Percentiles rank a stretch among this genome's conserved stretches.
phyloP scores from a whole-genome alignment of 2,113 vertebrate genomes.

The Phylloscopus whistleri region DNA sequence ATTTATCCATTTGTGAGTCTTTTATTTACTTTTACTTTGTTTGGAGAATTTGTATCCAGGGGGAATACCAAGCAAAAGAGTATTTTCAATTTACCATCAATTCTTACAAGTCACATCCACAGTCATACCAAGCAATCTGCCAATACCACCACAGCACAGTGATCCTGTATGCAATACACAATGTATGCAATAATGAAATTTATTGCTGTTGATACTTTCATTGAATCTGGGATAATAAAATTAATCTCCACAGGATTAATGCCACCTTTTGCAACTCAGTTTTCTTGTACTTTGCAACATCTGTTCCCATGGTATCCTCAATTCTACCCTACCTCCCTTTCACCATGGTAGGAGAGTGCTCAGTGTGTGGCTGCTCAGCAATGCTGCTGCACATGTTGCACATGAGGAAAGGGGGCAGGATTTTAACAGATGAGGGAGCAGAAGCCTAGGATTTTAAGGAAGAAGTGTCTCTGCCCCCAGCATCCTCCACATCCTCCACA shows the following conservation, averaged over 20 bases:
- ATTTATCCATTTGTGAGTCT: background rate
- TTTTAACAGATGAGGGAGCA: background rate
- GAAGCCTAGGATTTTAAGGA: background rate
- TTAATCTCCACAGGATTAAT: background rate
- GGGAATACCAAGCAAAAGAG: background rate
- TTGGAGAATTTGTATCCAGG: background rate
- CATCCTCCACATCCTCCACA: background rate
- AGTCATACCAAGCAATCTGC: background rate
- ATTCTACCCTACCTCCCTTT: background rate
- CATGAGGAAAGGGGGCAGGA: background rate
- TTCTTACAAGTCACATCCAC: background rate
- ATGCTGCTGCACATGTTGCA: background rate
- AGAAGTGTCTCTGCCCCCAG: background rate
- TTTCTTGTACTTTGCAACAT: background rate
- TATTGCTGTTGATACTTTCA: background rate
- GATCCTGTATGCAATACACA: background rate
- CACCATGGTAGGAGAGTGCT: background rate
- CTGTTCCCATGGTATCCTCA: background rate
- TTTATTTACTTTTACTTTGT: background rate
- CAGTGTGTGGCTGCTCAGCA: background rate
- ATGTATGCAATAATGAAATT: background rate
- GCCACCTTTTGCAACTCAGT: background rate
- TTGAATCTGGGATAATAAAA: background rate
- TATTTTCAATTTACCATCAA: background rate
- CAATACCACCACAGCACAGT: background rate